Base-by-base conservation (phyloP, 2,888 invertebrate species). In the Pristionchus entomophagus region DNA sequence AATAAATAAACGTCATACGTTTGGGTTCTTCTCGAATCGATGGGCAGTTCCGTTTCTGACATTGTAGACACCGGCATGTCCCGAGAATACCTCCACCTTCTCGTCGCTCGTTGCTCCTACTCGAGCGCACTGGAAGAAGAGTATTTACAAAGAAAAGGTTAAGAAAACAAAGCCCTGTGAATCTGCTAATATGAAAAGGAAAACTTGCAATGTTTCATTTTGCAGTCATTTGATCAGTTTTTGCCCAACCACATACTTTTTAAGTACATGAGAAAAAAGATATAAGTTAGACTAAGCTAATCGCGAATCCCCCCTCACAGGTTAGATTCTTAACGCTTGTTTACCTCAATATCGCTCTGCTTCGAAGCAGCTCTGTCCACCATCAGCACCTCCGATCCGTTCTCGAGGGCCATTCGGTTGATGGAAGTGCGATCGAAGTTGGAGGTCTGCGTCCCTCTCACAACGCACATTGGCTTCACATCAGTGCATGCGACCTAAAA, bases 31-130 rank as follows among this genome's bases (percentile, higher is more conserved):
- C 69, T 84, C 84, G 19, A 22, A 84, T 45, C 84, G 65, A 59
- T 49, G 62, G n/a, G n/a, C 17, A 0, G 49, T 51, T 77, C 77
- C 73, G 29, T 85, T 56, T n/a, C 85, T 73, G 26, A 85, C 73
- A 56, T 85, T 77, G 85, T 85, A 85, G 19, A 85, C 73, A 22
- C 85, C 85, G 2, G 85, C 85, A 26, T 85, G 85, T 53, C 85
- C 85, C 10, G 73, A 73, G 77, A 77, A 77, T 19, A 85, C 85
- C 29, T 85, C 85, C 17, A 85, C 85, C 53, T 85, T 84, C n/a
- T 84, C 83, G 12, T 51, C n/a, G 8, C 45, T 45, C 6, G n/a
- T 45, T 3, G 83, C 41, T 6, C 49, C 83, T 29, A 84, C 14
- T 65, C 65, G 83, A 62, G 83, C 83, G 29, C 19, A 8, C 83